Evolutionary conservation across 2,888 invertebrate species (phyloP), one percentile per base, ranked within the genome.

Genomic region (Tiliacea aurago): DNA sequence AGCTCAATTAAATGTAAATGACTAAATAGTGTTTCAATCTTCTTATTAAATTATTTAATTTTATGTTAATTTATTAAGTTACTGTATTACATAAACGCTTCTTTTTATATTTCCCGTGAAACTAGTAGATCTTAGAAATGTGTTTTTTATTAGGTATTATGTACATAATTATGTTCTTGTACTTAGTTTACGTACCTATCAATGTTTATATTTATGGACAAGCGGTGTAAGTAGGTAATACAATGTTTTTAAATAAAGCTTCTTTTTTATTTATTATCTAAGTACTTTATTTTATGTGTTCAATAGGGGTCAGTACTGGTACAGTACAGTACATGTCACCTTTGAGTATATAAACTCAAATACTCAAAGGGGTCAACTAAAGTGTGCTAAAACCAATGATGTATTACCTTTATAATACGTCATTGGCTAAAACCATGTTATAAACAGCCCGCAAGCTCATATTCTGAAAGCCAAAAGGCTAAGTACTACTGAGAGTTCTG

Each of bases 211-310:
- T 47, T 61, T 23, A 68, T 56, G 55, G 49, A 70, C 37, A 66
- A 64, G 73, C 15, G 81, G 84, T 76, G 69, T 73, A 73, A 70
- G 69, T 73, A 73, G 69, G 69, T 47, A 84, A 71, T 80, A 70
- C 71, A 64, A 73, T 49, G 23, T 64, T 83, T 78, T 47, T 2
- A 63, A 74, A 74, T 63, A 11, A 53, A 41, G 0, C 15, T 11
- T 23, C 0, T 33, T 55, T 61, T 59, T 75, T 11, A 61, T 69
- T 75, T 68, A 33, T 6, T n/a, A 41, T 2, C 1, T 13, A 45
- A 6, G 28, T 28, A 28, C 15, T 53, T 49, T 72, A n/a, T 0
- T 49, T 10, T 0, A 51, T 4, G 15, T 41, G 23, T 41, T 37
- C 23, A 53, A 28, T 37, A 18, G 4, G 10, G 6, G 18, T 37